Conservation (phyloP, 2,888 invertebrate species). For the Tachina lurida region DNA sequence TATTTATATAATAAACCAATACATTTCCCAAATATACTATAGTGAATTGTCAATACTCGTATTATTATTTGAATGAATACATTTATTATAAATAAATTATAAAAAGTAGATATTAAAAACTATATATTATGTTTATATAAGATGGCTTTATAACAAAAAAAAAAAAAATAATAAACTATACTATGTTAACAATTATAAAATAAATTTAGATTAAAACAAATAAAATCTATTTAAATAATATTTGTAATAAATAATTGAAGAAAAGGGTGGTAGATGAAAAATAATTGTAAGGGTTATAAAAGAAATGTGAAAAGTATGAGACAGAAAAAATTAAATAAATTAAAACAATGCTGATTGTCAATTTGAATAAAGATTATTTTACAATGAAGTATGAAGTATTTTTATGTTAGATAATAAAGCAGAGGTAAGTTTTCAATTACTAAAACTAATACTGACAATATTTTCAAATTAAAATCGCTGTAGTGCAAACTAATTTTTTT, state of each 20-base stretch:
- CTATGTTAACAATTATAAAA: constrained; percentile 63
- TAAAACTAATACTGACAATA: not conserved
- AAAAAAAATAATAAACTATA: constrained; percentile 36
- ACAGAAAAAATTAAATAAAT: constrained; percentile 64
- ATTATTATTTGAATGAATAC: constrained; percentile 51
- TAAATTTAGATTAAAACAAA: constrained; percentile 44
- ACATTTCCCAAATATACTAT: constrained; percentile 59
- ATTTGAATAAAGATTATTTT: constrained; percentile 73
- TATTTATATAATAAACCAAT: constrained; percentile 36
- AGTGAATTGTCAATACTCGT: constrained; percentile 60
- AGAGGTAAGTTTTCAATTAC: constrained; percentile 11
- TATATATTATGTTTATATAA: constrained; percentile 73
- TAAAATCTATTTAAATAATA: constrained; percentile 61
- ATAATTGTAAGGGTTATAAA: constrained; percentile 62
- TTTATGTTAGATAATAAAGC: not conserved
- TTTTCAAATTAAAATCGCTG: not conserved
- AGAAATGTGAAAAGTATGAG: constrained; percentile 15
- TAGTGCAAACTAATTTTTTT: too few species aligned
- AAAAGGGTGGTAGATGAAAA: constrained; percentile 60
- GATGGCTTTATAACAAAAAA: constrained; percentile 75
- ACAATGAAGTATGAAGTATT: not conserved
- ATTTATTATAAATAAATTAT: constrained; percentile 54
- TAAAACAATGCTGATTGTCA: constrained; percentile 75
- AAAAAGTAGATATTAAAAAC: constrained; percentile 61
- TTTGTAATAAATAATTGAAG: constrained; percentile 65